Evolutionary conservation across 2,113 vertebrate genomes (phyloP).

Genomic region (Brachyhypopomus gauderio): DNA sequence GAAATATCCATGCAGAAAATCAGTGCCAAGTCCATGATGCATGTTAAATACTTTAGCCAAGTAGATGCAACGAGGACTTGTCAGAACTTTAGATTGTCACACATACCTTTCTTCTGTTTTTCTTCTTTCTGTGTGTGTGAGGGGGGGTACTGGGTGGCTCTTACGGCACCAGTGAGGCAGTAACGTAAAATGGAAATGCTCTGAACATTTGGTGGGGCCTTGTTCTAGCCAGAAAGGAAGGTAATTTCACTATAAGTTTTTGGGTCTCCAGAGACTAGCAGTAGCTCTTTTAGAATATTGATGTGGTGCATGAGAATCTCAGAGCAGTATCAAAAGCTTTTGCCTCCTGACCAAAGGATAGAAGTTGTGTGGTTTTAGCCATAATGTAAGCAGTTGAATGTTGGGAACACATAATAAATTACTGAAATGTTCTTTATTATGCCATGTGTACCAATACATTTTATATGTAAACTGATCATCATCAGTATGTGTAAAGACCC

Average conservation of each 20-base stretch:
- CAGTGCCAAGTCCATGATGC: neutral
- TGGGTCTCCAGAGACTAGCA: neutral
- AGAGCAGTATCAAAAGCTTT: conserved; percentile 16
- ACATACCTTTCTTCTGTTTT: neutral
- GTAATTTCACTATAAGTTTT: conserved; percentile 6
- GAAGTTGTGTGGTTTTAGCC: neutral
- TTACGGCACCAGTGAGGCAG: conserved; percentile 8
- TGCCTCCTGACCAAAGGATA: conserved; percentile 10
- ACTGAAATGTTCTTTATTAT: neutral
- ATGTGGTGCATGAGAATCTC: conserved; percentile 3
- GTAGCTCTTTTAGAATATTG: neutral
- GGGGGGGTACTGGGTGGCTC: neutral
- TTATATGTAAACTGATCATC: neutral
- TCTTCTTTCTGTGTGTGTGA: neutral
- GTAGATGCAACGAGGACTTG: neutral
- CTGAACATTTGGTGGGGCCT: conserved; percentile 6
- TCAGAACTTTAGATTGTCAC: neutral
- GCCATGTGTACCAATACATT: neutral
- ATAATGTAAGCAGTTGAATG: neutral
- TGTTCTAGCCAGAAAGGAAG: conserved; percentile 39
- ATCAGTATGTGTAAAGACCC: no score
- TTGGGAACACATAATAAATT: neutral
- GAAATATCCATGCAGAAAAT: no score
- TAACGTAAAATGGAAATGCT: neutral
- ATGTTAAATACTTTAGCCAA: conserved; percentile 14